A percentile compares a stretch with the other conserved stretches of the same genome.
These are phyloP conservation scores for Andinoacara biseriatus DNA, from an alignment of 2,113 vertebrate genomes.

Conservation along the genomic window DNA sequence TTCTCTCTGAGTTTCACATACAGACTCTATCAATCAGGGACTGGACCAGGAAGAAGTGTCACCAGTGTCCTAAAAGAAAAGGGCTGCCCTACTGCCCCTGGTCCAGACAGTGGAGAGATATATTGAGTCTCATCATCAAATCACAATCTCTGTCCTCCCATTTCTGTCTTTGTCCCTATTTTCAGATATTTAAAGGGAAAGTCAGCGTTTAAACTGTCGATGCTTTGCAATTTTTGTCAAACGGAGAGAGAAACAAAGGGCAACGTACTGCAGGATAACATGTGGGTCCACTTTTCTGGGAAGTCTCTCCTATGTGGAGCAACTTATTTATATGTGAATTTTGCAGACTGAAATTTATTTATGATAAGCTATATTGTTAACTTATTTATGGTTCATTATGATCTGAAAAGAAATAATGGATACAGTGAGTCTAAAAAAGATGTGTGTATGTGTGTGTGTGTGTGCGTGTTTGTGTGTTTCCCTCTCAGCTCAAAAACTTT, in stretches of 20 bases:
- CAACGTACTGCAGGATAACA: background rate
- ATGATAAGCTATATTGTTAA: constrained; percentile 75
- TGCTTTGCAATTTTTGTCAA: constrained; percentile 44
- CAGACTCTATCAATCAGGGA: constrained; percentile 61
- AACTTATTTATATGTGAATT: constrained; percentile 75
- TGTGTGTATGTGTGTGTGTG: constrained; percentile 45
- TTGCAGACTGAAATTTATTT: constrained; percentile 71
- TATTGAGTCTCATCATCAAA: constrained; percentile 7
- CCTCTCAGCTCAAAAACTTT: constrained; percentile 48
- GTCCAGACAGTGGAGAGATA: constrained; percentile 43
- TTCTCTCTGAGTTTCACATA: constrained; percentile 29
- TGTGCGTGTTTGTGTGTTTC: constrained; percentile 10
- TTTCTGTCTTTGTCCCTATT: constrained; percentile 30
- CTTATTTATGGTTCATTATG: constrained; percentile 66
- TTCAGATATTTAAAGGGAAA: constrained; percentile 62
- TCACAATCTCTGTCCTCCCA: constrained; percentile 12
- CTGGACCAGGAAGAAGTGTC: constrained; percentile 53
- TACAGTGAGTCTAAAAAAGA: constrained; percentile 46
- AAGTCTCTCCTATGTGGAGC: constrained; percentile 42
- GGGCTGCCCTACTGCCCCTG: constrained; percentile 58
- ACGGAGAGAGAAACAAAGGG: constrained; percentile 17
- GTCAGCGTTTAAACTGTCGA: constrained; percentile 57
- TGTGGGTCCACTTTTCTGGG: constrained; percentile 31
- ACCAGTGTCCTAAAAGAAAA: constrained; percentile 48
- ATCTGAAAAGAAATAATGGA: constrained; percentile 40